Conservation (phyloP, 2,888 invertebrate species). For the Muschampia plurimacula region DNA sequence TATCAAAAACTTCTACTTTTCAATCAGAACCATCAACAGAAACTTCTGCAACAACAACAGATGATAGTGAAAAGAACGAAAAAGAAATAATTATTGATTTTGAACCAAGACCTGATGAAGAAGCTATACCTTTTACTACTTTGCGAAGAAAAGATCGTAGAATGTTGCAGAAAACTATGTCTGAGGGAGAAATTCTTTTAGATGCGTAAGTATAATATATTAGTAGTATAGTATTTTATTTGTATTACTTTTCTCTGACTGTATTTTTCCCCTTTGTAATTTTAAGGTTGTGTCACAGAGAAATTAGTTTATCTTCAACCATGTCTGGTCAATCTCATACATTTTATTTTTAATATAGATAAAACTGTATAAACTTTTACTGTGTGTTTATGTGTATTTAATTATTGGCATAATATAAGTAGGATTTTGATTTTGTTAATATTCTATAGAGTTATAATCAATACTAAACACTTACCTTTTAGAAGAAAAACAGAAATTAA, state of each 20-base stretch:
- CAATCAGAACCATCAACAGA: slow-evolving; percentile 84
- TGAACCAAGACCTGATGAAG: slow-evolving; percentile 90
- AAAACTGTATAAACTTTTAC: no score
- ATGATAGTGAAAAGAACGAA: slow-evolving; percentile 87
- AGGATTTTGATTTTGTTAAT: no score
- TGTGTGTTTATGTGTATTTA: no score
- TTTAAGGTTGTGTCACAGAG: no score
- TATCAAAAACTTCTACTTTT: slow-evolving; percentile 81
- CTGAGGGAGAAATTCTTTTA: slow-evolving; percentile 91
- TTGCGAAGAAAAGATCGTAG: slow-evolving; percentile 79
- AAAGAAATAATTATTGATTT: slow-evolving; percentile 95
- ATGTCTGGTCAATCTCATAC: no score
- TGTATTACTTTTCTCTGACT: not conserved
- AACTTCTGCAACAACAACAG: slow-evolving; percentile 81
- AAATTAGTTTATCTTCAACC: no score
- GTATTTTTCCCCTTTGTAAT: not conserved
- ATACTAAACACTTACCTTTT: slow-evolving; percentile 26
- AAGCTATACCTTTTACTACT: slow-evolving; percentile 87
- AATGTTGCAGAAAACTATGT: slow-evolving; percentile 90
- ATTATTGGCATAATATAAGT: no score
- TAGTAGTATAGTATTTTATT: slow-evolving; percentile 32
- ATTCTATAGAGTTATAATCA: not conserved
- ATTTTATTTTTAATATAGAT: no score
- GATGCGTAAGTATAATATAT: slow-evolving; percentile 82
- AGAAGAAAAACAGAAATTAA: slow-evolving; percentile 81